phyloP scores from a whole-genome alignment of 2,888 invertebrate genomes.

The Cotesia congregata region DNA sequence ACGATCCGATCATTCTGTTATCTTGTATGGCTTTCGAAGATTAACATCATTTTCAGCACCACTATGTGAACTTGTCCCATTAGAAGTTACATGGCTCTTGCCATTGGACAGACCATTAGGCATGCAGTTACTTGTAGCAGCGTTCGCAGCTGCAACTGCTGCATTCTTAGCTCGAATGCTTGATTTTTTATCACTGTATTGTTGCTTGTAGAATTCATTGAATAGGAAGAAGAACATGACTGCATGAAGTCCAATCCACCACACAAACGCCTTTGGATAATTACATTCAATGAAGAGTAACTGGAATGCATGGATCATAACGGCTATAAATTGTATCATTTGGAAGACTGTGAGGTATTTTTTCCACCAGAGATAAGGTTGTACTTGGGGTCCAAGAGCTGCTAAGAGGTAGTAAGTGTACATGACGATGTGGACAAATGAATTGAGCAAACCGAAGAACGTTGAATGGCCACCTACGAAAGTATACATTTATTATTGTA shows the following conservation, averaged over 20 bases:
- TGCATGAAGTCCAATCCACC: constrained; percentile 97
- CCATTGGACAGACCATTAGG: constrained; percentile 57
- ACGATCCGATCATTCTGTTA: constrained; percentile 57
- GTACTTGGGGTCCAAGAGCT: constrained; percentile 89
- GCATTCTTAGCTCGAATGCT: constrained; percentile 59
- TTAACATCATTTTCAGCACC: constrained; percentile 65
- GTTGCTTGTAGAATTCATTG: constrained; percentile 92
- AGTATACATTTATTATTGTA: constrained; percentile 9
- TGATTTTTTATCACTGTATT: constrained; percentile 72
- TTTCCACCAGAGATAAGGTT: constrained; percentile 96
- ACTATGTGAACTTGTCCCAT: constrained; percentile 58
- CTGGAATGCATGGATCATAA: constrained; percentile 94
- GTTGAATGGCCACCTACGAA: constrained; percentile 91
- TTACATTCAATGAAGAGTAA: constrained; percentile 91
- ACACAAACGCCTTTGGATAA: constrained; percentile 93
- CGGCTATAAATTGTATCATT: constrained; percentile 92
- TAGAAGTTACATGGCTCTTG: constrained; percentile 56
- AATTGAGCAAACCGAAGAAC: constrained; percentile 94
- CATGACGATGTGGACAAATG: constrained; percentile 98
- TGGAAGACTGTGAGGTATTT: constrained; percentile 92
- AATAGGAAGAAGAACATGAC: constrained; percentile 97
- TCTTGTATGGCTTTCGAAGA: constrained; percentile 61
- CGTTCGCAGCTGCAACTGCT: constrained; percentile 48
- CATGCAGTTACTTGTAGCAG: constrained; percentile 47
- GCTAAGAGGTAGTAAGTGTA: constrained; percentile 93